phyloP scores from a whole-genome alignment of 2,113 vertebrate species.

The Dicentrarchus labrax region DNA sequence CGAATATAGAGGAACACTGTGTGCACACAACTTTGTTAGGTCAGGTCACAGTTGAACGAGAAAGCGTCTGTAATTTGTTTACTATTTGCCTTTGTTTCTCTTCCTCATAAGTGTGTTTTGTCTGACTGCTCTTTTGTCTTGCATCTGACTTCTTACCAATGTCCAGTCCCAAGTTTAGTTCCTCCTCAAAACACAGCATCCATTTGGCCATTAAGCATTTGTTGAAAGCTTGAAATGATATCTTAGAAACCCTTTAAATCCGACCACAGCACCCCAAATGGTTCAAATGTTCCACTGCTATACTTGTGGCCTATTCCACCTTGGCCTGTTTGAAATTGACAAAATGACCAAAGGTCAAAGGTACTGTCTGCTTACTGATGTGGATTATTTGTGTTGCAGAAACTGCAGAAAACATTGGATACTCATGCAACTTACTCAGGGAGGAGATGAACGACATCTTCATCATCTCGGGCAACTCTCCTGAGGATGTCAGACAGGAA shows the following conservation, averaged over 20 bases:
- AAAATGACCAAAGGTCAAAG: too few species aligned
- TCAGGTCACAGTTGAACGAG: too few species aligned
- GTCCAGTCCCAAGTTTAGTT: not conserved
- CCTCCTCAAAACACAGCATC: too few species aligned
- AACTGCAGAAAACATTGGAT: constrained; percentile 96
- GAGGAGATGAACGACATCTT: constrained; percentile 94
- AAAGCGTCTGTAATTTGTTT: too few species aligned
- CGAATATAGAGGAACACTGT: too few species aligned
- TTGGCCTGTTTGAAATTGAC: not conserved
- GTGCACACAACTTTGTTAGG: too few species aligned
- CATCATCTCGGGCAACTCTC: constrained; percentile 84
- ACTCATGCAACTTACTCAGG: constrained; percentile 92
- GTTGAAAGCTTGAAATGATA: too few species aligned
- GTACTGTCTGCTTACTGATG: not conserved
- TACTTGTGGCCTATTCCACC: too few species aligned
- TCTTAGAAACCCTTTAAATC: too few species aligned
- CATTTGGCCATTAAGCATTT: too few species aligned
- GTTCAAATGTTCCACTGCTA: not conserved
- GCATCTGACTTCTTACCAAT: not conserved
- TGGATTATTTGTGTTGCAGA: constrained; percentile 79
- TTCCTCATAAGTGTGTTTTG: not conserved
- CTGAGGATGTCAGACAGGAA: constrained; percentile 85
- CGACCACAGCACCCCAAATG: too few species aligned
- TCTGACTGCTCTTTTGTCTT: not conserved
- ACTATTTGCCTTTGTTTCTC: too few species aligned